Base-by-base conservation (phyloP, 1,140 invertebrate species). In the Calephelis nemesis region DNA sequence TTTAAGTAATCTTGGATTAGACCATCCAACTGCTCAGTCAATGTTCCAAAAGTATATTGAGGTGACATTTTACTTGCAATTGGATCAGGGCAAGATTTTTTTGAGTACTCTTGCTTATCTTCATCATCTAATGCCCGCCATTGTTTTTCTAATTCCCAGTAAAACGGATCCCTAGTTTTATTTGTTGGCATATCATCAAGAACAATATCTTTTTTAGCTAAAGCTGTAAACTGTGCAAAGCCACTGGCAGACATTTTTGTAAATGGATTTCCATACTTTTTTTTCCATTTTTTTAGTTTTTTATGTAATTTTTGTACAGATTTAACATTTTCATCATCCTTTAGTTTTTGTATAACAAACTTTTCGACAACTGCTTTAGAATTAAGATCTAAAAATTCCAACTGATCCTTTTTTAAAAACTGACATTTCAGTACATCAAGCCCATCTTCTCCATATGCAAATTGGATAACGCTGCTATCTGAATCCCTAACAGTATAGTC, bases 391-490 rank as follows among this genome's bases (percentile, higher is more conserved):
- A 99, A 92, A 79, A 99, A 98, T 45, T 94, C 88, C 5, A 99
- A 92, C 74, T 97, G 96, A 47, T 96, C 94, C 40, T 95, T 88
- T 62, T 95, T 96, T 1, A 99, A 92, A 83, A 97, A 99, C 75
- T 97, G 96, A 9, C 96, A 95, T 88, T 97, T 97, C 0, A 94
- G 90, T 60, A 99, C 95, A 85, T 99, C 99, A 60, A 99, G 92
- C 0, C 98, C 98, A 93, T 99, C 99, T 93, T 99, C 99, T 4
- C 99, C 99, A 86, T 99, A 99, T n/a, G 95, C 93, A 86, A 97
- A 98, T 92, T 99, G 98, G 68, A 99, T 94, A n/a, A 99, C 94
- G 85, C 95, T 97, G 40, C 96, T 96, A 91, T 99, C 99, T 72
- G 96, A 96, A 89, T 99, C 98, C 68, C 99, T 93, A 0, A 99